Conservation (phyloP, 2,888 invertebrate genomes). For the Tenthredo notha region DNA sequence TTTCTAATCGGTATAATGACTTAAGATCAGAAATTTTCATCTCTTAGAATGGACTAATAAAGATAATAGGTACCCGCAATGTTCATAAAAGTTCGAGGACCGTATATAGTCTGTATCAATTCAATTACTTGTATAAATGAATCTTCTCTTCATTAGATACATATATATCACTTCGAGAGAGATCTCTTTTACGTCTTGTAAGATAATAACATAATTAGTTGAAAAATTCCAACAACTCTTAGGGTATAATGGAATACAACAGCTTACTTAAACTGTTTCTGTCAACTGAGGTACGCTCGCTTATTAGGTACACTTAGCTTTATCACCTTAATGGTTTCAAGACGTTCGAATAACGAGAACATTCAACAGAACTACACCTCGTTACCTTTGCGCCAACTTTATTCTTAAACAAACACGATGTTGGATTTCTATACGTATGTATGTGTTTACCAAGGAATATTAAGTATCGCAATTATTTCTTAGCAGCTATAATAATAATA, state of each 20-base stretch:
- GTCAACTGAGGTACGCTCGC: slow-evolving; percentile 7
- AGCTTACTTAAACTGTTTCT: slow-evolving; percentile 34
- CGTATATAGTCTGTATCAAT: background rate
- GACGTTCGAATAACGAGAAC: slow-evolving; percentile 35
- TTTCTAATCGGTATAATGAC: background rate
- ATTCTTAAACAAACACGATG: slow-evolving; percentile 12
- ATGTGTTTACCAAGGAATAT: background rate
- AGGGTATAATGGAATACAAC: slow-evolving; percentile 19
- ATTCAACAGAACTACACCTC: slow-evolving; percentile 42
- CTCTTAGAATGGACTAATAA: background rate
- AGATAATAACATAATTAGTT: slow-evolving; percentile 46
- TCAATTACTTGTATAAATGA: background rate
- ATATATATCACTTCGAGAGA: background rate
- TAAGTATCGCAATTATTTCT: slow-evolving; percentile 5
- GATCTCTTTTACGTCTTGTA: background rate
- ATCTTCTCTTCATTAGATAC: background rate
- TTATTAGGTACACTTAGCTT: slow-evolving; percentile 34
- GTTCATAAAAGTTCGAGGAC: background rate
- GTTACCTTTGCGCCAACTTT: slow-evolving; percentile 21
- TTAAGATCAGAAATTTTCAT: background rate
- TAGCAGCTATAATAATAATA: background rate
- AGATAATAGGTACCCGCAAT: background rate
- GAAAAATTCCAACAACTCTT: slow-evolving; percentile 9
- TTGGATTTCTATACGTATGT: background rate
- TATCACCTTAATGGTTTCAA: slow-evolving; percentile 31